Conservation (phyloP, 2,888 invertebrate species). For the Acanthosoma haemorrhoidale region DNA sequence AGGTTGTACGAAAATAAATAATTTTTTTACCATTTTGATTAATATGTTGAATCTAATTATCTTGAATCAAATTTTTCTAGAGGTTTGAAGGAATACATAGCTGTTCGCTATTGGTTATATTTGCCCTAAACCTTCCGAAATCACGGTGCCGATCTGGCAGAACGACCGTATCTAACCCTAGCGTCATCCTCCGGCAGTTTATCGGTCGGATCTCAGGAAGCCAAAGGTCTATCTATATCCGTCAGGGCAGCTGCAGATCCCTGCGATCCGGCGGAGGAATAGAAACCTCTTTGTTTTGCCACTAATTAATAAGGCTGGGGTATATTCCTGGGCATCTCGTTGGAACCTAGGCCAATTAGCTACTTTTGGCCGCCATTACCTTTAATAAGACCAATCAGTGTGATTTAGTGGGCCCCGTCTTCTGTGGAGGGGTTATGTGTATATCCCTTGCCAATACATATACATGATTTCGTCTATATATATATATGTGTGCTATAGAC, state of each 20-base stretch:
- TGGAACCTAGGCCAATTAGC: background rate
- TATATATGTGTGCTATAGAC: too few relatives aligned
- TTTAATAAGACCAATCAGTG: conserved; percentile 4
- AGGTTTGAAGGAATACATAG: too few relatives aligned
- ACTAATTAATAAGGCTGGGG: conserved; percentile 11
- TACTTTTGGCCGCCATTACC: background rate
- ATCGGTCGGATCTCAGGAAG: conserved; percentile 3
- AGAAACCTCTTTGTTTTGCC: conserved; percentile 1
- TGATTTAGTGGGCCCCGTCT: too few relatives aligned
- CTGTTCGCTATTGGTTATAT: too few relatives aligned
- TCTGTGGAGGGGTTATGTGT: too few relatives aligned
- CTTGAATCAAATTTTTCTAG: too few relatives aligned
- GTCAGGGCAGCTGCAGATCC: conserved; percentile 1
- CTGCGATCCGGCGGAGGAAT: too few relatives aligned
- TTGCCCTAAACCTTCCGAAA: background rate
- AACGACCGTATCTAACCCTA: background rate
- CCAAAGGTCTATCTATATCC: background rate
- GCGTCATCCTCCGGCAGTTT: background rate
- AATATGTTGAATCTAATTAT: too few relatives aligned
- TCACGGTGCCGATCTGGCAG: background rate
- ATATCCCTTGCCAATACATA: too few relatives aligned
- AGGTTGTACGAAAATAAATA: too few relatives aligned
- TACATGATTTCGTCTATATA: too few relatives aligned
- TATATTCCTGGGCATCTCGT: background rate
- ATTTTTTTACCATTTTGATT: too few relatives aligned